These are phyloP conservation scores for Spongia lamella DNA, from an alignment of 37 sponge, comb jelly and placozoan genomes.

Conservation along the genomic window DNA sequence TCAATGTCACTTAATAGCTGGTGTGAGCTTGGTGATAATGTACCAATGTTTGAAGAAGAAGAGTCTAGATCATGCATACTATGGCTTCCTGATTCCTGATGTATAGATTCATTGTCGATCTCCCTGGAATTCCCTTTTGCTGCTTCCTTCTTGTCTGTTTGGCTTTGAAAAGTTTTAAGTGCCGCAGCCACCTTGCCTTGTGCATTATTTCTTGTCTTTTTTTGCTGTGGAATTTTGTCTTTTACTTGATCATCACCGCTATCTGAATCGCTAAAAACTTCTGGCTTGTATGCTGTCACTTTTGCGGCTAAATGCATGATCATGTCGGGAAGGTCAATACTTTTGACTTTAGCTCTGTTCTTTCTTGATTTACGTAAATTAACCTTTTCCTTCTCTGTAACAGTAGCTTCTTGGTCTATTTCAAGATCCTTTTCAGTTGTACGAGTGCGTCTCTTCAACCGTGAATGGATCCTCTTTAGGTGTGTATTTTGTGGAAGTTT, in stretches of 20 bases:
- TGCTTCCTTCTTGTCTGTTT: too few relatives aligned
- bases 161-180: too few relatives aligned
- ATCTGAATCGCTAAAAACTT: slow-evolving; percentile 13
- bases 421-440: slow-evolving; percentile 39
- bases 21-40: too few relatives aligned
- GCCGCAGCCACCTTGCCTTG: too few relatives aligned
- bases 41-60: too few relatives aligned
- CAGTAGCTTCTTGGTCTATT: slow-evolving; percentile 28
- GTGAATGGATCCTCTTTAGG: background rate
- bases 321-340: slow-evolving; percentile 53
- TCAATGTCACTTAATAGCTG: too few relatives aligned
- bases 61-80: too few relatives aligned
- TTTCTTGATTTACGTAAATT: slow-evolving; percentile 31
- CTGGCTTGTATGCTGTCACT: background rate
- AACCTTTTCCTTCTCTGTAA: background rate
- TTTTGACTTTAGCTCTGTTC: slow-evolving; percentile 34
- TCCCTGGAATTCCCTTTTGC: too few relatives aligned
- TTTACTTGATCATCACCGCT: slow-evolving; percentile 6
- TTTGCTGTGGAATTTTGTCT: background rate
- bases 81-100: too few relatives aligned
- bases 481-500: too few relatives aligned
- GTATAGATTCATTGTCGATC: too few relatives aligned
- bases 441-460: slow-evolving; percentile 40
- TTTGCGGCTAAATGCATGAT: slow-evolving; percentile 43
- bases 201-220: too few relatives aligned